Evolutionary conservation across 2,888 invertebrate genomes (phyloP).

Genomic region (Cryptocephalus primarius): DNA sequence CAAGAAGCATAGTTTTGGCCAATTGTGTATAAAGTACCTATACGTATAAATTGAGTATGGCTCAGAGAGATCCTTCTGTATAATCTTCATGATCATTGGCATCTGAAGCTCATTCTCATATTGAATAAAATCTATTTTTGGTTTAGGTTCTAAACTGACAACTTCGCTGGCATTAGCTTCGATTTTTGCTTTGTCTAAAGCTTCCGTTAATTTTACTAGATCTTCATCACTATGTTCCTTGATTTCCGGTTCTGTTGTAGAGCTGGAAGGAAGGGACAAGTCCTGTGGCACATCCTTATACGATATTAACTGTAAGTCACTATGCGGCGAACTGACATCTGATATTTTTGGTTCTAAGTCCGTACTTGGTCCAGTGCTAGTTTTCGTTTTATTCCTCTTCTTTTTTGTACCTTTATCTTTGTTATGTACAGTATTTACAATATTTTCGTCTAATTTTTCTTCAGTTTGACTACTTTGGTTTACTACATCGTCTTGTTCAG

Average conservation of each 20-base stretch:
- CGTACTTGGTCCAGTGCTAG: not conserved
- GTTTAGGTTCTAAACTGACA: conserved; percentile 2
- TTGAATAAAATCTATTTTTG: conserved; percentile 48
- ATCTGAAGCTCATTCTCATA: conserved; percentile 96
- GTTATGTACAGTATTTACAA: conserved; percentile 18
- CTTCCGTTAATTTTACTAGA: conserved; percentile 3
- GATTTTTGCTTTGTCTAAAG: conserved; percentile 2
- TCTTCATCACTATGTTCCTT: not conserved
- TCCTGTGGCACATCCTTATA: not conserved
- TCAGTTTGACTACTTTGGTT: conserved; percentile 13
- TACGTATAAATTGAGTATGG: conserved; percentile 99
- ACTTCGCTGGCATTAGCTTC: not conserved
- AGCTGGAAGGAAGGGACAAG: not conserved
- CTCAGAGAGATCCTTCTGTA: conserved; percentile 97
- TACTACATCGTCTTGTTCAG: conserved; percentile 7
- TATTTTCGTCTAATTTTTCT: conserved; percentile 4
- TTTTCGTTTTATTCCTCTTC: conserved; percentile 16
- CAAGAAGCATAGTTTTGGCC: conserved; percentile 98
- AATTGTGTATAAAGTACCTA: conserved; percentile 99
- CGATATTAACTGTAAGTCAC: not conserved
- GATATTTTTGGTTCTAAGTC: not conserved
- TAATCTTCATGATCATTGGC: conserved; percentile 97
- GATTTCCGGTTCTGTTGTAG: not conserved
- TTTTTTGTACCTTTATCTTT: conserved; percentile 16
- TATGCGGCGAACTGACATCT: not conserved